phyloP scores from a whole-genome alignment of 2,888 invertebrate species.

The Macaria notata region DNA sequence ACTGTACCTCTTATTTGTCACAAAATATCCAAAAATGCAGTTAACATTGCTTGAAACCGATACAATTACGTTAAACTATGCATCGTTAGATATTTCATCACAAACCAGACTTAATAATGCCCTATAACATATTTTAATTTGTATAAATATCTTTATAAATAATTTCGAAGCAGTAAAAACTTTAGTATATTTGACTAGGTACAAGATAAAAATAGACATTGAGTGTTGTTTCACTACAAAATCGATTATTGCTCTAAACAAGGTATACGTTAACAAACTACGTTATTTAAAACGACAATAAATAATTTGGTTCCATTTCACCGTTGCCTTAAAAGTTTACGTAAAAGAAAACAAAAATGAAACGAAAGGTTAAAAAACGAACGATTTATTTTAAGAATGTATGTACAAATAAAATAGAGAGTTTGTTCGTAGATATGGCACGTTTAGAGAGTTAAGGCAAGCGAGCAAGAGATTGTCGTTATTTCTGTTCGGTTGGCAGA shows the following conservation, averaged over 20 bases:
- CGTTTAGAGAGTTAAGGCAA: conserved; percentile 42
- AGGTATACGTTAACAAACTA: conserved; percentile 52
- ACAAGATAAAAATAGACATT: conserved; percentile 65
- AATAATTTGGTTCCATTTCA: conserved; percentile 58
- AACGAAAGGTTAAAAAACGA: conserved; percentile 43
- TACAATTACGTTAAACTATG: too few relatives aligned
- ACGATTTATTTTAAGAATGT: conserved; percentile 43
- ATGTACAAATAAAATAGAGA: conserved; percentile 59
- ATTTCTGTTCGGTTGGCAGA: conserved; percentile 45
- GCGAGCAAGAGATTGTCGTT: conserved; percentile 50
- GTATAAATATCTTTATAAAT: conserved; percentile 39
- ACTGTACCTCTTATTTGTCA: conserved; percentile 21
- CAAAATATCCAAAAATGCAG: conserved; percentile 24
- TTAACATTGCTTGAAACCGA: neutral
- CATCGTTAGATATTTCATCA: conserved; percentile 11
- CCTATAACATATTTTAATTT: conserved; percentile 16
- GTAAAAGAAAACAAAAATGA: conserved; percentile 39
- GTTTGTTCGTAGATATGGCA: conserved; percentile 48
- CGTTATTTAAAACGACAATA: conserved; percentile 35
- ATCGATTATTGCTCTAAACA: conserved; percentile 72
- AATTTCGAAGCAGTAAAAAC: conserved; percentile 56
- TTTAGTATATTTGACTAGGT: conserved; percentile 60
- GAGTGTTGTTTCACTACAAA: conserved; percentile 63
- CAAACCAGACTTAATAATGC: conserved; percentile 10
- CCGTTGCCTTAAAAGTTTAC: conserved; percentile 34